Evolutionary conservation across 2,797 vertebrate genomes (phyloP), one percentile per base, ranked within the genome.

Genomic region (Alauda arvensis): DNA sequence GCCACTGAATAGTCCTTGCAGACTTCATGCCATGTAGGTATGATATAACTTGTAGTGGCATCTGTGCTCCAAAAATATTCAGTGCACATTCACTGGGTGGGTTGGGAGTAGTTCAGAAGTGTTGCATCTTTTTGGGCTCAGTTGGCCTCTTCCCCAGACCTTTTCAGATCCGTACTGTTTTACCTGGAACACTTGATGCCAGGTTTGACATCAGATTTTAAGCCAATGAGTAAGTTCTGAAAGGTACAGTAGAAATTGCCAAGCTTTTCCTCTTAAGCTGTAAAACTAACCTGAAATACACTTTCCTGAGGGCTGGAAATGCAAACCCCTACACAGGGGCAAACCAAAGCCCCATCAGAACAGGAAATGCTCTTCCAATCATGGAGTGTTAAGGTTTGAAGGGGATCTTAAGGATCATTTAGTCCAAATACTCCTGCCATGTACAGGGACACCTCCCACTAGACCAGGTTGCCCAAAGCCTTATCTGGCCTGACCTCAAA

Each of bases 81-180:
- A 28, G 0, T 43, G 43, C 15, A 34, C 49, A 8, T 1, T 3
- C 69, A 77, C 39, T 1, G 1, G 19, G 10, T 51, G 33, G 5
- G 14, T 13, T 7, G 0, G 42, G 26, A 56, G 33, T 49, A 85
- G 71, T 69, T 76, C 39, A 42, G 51, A 60, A 88, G 26, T 46
- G 21, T 77, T 3, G 0, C 12, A 39, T 74, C 25, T 34, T 25
- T 90, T 81, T 63, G n/a, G 55, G 11, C 34, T 87, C 68, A 82
- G 24, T 23, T 83, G 75, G 66, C 31, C 31, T 85, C 66, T 75
- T 82, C 7, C 37, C 31, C 26, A 23, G 17, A 18, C 31, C 56
- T 77, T 69, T 85, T 80, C 45, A 74, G 33, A 59, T 9, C 24
- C 2, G 2, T 31, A n/a, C 24, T 8, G 4, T 52, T 81, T 90